Evolutionary conservation across 2,888 invertebrate species (phyloP), one percentile per base, ranked within the genome.

Genomic region (Carpatolechia fugitivella): DNA sequence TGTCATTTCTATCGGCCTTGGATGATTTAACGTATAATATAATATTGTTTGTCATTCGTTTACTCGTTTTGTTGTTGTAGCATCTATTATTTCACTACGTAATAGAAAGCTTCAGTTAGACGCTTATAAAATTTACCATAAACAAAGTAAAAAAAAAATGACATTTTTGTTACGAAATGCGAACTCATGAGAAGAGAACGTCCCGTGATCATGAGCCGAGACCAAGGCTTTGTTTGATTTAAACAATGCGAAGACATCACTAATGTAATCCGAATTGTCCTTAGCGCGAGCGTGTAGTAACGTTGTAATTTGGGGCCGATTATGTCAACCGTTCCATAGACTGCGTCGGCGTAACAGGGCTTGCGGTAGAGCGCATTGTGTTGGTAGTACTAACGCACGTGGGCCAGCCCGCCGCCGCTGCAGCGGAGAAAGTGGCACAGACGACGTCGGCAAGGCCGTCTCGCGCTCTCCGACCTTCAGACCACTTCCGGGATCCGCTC

Each of bases 371-470:
- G 36, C 48, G 50, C 30, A 49, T 48, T 74, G 83, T 84, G 85
- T 78, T 78, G 70, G 70, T 70, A 66, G 71, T 68, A 79, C 78
- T 78, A 80, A 80, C 76, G 70, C 82, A 82, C 81, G 85, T 85
- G 84, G 83, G 82, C 73, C 74, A 67, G 69, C 65, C 65, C 62
- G 62, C 50, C 35, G 16, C n/a, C 72, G 70, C 70, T 74, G 72
- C 72, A 68, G 61, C 69, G 76, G 87, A 82, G 89, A 89, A 88
- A 89, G 89, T 88, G 73, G 84, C 80, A 83, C 87, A 36, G 40
- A 16, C 85, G 80, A 83, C 81, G 74, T 63, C 78, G 84, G 85
- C 88, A 89, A 88, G 89, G 88, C 82, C 87, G 84, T 78, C 76
- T 72, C 69, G 74, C 69, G 72, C 72, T 77, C 71, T 76, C 66